phyloP scores from a whole-genome alignment of 2,113 vertebrate genomes.

The Lepisosteus osseus region DNA sequence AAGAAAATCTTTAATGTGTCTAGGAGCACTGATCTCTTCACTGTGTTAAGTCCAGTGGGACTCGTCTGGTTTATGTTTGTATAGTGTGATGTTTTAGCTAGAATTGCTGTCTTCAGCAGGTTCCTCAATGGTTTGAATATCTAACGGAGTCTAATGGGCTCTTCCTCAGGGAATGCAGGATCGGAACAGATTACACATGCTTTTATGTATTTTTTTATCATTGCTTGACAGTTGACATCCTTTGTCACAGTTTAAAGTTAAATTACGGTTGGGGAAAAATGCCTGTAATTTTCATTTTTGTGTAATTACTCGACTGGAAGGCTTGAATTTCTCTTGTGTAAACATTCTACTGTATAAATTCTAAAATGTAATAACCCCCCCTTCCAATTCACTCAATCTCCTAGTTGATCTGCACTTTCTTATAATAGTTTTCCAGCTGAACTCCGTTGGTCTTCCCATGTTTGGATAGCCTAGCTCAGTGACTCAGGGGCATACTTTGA shows the following conservation, averaged over 20 bases:
- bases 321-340: background rate
- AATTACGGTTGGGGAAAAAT: background rate
- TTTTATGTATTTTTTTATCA: too few relatives aligned
- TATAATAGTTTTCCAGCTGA: too few relatives aligned
- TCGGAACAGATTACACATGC: background rate
- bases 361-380: too few relatives aligned
- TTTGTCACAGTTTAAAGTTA: background rate
- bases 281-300: background rate
- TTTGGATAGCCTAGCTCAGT: too few relatives aligned
- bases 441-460: too few relatives aligned
- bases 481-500: too few relatives aligned
- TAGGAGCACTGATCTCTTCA: conserved; percentile 1
- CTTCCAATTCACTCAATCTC: too few relatives aligned
- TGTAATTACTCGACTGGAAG: background rate
- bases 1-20: conserved; percentile 14
- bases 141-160: background rate
- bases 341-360: too few relatives aligned
- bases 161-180: background rate
- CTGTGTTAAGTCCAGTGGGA: background rate
- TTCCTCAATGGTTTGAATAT: background rate
- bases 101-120: background rate
- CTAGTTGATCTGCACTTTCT: too few relatives aligned
- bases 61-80: conserved; percentile 2
- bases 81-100: background rate
- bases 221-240: background rate